Conservation (phyloP, 2,888 invertebrate genomes). For the Drosophila aldrichi region DNA sequence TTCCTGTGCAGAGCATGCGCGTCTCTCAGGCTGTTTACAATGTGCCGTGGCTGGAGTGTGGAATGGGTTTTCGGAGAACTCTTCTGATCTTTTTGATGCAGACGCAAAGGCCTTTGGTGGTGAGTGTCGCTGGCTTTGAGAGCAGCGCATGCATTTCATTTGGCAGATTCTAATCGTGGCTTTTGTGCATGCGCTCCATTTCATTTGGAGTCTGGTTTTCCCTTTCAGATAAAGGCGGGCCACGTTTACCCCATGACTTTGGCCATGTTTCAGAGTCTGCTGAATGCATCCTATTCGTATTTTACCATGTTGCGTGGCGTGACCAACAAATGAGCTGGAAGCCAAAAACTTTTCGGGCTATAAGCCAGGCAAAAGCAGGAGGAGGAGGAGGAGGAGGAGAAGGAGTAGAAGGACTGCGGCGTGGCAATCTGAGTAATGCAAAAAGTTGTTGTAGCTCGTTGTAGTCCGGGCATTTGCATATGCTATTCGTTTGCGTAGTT, state of each 20-base stretch:
- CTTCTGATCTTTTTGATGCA: slow-evolving; percentile 79
- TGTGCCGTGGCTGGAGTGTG: slow-evolving; percentile 79
- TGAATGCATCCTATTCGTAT: slow-evolving; percentile 83
- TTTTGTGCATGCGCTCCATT: slow-evolving; percentile 66
- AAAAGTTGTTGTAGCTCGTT: slow-evolving; percentile 64
- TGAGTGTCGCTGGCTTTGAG: slow-evolving; percentile 42
- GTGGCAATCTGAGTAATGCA: slow-evolving; percentile 78
- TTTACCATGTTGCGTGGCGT: slow-evolving; percentile 82
- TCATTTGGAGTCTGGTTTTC: slow-evolving; percentile 50
- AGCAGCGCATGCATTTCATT: slow-evolving; percentile 52
- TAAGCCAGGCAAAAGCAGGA: not conserved
- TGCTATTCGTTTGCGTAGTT: slow-evolving; percentile 68
- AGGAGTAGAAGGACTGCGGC: not conserved
- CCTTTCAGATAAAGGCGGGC: slow-evolving; percentile 70
- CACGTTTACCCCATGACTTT: slow-evolving; percentile 77
- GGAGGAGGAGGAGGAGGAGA: not conserved
- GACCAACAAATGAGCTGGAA: slow-evolving; percentile 78
- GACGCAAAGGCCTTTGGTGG: slow-evolving; percentile 79
- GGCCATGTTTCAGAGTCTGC: slow-evolving; percentile 80
- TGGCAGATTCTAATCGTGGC: slow-evolving; percentile 68
- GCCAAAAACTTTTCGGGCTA: slow-evolving; percentile 66
- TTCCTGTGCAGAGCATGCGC: slow-evolving; percentile 65
- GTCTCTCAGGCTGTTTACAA: slow-evolving; percentile 81
- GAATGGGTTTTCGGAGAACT: slow-evolving; percentile 68
- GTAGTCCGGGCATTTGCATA: slow-evolving; percentile 66